Conservation (phyloP, 2,113 vertebrate species). For the Cochlearius cochlearius region DNA sequence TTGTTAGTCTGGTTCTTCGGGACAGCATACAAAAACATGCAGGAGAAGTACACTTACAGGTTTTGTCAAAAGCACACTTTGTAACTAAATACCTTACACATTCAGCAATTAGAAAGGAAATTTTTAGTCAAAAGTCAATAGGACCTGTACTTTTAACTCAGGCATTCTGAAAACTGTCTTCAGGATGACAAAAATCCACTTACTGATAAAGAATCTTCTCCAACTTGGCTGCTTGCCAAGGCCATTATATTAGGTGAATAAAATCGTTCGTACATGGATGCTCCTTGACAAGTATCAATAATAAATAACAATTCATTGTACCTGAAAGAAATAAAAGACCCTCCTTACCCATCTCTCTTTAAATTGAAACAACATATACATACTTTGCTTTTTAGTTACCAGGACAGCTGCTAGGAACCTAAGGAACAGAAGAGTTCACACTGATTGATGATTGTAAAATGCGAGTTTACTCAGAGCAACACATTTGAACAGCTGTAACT, state of each 20-base stretch:
- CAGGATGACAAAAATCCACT: conserved; percentile 56
- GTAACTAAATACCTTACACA: not conserved
- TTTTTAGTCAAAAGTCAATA: not conserved
- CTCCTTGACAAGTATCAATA: conserved; percentile 98
- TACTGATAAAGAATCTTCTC: conserved; percentile 97
- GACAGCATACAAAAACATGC: not conserved
- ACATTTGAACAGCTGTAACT: not conserved
- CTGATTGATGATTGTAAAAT: not conserved
- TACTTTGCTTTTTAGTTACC: not conserved
- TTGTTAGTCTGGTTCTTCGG: not conserved
- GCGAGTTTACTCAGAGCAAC: not conserved
- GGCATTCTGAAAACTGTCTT: not conserved
- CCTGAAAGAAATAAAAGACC: conserved; percentile 70
- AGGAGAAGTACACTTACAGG: not conserved
- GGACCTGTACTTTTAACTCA: not conserved
- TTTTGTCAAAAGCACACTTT: not conserved
- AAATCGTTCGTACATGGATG: conserved; percentile 98
- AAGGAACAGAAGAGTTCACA: not conserved
- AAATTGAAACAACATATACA: not conserved
- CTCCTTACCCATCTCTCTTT: not conserved
- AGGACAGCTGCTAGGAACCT: not conserved
- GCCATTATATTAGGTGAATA: conserved; percentile 98
- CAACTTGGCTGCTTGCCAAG: conserved; percentile 95
- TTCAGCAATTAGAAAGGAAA: not conserved
- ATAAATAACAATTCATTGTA: conserved; percentile 98